Conservation (phyloP, 2,797 vertebrate genomes). For the Muraenolepis orangiensis region DNA sequence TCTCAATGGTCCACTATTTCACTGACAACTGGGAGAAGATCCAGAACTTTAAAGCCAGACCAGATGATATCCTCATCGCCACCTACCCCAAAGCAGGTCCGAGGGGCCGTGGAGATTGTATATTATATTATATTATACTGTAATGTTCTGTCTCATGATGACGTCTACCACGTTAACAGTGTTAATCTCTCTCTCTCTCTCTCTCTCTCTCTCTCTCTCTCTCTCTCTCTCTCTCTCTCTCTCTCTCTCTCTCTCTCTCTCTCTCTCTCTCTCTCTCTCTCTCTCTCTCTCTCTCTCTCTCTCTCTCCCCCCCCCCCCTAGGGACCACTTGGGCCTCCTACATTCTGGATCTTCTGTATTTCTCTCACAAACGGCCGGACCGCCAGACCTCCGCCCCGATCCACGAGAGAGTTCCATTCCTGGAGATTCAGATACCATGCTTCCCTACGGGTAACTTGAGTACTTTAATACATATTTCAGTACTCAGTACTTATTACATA, state of each 20-base stretch:
- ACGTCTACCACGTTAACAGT: no score
- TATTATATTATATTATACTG: no score
- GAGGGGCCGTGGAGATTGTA: no score
- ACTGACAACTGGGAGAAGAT: conserved; percentile 67
- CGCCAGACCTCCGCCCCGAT: conserved; percentile 48
- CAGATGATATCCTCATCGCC: conserved; percentile 65
- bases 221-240: conserved; percentile 3
- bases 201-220: no score
- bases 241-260: conserved; percentile 8
- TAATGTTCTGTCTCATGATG: no score
- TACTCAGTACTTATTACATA: no score
- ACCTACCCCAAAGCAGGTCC: conserved; percentile 70
- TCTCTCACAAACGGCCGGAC: conserved; percentile 42
- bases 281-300: neutral
- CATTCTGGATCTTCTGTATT: conserved; percentile 66
- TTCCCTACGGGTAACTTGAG: conserved; percentile 46
- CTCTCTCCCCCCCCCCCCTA: conserved; percentile 18
- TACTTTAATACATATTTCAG: no score
- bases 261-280: conserved; percentile 5
- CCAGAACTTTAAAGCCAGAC: conserved; percentile 63
- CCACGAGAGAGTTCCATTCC: conserved; percentile 59
- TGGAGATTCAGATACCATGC: conserved; percentile 42
- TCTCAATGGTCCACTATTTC: conserved; percentile 55
- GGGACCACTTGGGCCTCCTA: conserved; percentile 70
- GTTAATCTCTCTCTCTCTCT: no score